Percentiles rank a stretch among this genome's conserved stretches.
phyloP scores from a whole-genome alignment of 2,797 vertebrate species.

The Erpetoichthys calabaricus region DNA sequence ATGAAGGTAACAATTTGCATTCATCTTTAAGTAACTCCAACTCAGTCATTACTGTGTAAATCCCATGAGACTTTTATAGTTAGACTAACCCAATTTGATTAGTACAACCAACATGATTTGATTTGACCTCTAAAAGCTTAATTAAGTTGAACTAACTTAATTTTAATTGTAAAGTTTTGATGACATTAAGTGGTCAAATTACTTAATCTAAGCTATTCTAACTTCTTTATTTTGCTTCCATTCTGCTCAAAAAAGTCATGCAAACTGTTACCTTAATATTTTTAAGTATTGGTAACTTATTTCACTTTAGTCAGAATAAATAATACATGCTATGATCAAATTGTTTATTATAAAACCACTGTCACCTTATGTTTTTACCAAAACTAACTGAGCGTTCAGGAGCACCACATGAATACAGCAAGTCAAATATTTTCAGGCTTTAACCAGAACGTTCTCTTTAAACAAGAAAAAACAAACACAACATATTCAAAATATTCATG shows the following conservation, averaged over 20 bases:
- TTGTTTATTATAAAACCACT: constrained; percentile 1
- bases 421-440: no score
- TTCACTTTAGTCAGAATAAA: constrained; percentile 4
- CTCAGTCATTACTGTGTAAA: constrained; percentile 7
- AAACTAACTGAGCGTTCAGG: no score
- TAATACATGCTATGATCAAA: constrained; percentile 3
- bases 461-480: no score
- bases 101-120: background rate
- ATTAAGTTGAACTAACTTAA: constrained; percentile 2
- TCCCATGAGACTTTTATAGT: constrained; percentile 5
- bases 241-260: no score
- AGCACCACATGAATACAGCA: no score
- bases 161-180: constrained; percentile 4
- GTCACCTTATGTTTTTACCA: background rate
- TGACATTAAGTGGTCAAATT: background rate
- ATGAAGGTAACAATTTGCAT: constrained; percentile 10
- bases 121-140: constrained; percentile 3
- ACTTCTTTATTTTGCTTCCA: no score
- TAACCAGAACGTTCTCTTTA: no score
- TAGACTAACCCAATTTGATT: constrained; percentile 5
- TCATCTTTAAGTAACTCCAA: constrained; percentile 7
- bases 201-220: no score
- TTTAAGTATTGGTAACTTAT: constrained; percentile 6
- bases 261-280: constrained; percentile 7
- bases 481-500: no score